Base-by-base conservation (phyloP, 2,113 vertebrate species). In the Platycercus adscitus region DNA sequence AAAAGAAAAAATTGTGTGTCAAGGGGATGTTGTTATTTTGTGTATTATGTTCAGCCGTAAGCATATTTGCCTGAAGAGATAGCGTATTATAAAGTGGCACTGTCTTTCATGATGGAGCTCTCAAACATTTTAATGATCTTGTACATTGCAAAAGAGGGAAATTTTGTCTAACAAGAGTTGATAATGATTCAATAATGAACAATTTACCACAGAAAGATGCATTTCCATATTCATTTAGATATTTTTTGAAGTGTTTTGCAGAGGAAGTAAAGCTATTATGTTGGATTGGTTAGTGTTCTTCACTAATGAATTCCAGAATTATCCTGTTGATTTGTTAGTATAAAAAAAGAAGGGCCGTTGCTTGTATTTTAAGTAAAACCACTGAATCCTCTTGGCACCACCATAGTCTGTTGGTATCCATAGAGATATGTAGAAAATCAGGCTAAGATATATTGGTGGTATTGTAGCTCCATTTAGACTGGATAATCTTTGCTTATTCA, bases 151-250 rank as follows among this genome's bases (percentile, higher is more conserved):
- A 97, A 97, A 98, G 97, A 97, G 94, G 97, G 96, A 97, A 97
- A 96, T 97, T 97, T 97, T 96, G 91, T 97, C 96, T 98, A 97
- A 97, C 96, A 98, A 96, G 96, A 86, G 86, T 97, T 97, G 96
- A 95, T 98, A 98, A 98, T 98, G 96, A 98, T 97, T 98, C 96
- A 97, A 58, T 98, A 98, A 97, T 98, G 97, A 98, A 97, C 96
- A 98, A 88, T 98, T 98, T 98, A 82, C 96, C 68, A 90, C 73
- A 96, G 96, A 98, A 98, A 97, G 95, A 97, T 97, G 81, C 86
- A 97, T 98, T 98, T 98, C 95, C 98, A 81, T 98, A 97, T 98
- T 98, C 96, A 97, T 98, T 98, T 98, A 97, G 96, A 97, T 97
- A 97, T 97, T 98, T 98, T 97, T 97, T 97, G 91, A 98, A 98